phyloP scores from a whole-genome alignment of 2,797 vertebrate genomes.

The Malacoraja senta region DNA sequence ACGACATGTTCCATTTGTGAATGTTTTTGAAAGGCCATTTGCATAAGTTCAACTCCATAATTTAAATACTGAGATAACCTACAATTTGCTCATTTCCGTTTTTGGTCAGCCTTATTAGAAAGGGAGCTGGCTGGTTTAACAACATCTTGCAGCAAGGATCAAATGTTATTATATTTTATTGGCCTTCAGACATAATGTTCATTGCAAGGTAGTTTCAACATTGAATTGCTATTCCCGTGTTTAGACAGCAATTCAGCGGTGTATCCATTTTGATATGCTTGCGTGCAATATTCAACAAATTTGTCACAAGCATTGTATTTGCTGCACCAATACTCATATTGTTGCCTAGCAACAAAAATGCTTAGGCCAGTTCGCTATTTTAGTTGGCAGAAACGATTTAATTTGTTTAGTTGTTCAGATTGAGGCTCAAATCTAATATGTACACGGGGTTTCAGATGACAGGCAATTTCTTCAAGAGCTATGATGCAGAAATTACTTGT shows the following conservation, averaged over 20 bases:
- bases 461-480: not conserved
- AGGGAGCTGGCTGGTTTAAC: not conserved
- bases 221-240: not conserved
- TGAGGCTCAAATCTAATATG: not conserved
- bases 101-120: not conserved
- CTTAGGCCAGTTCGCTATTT: not conserved
- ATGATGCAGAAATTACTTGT: not conserved
- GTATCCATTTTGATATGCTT: not conserved
- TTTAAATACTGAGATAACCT: not conserved
- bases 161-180: not conserved
- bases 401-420: constrained; percentile 14
- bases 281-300: not conserved
- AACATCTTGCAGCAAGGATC: not conserved
- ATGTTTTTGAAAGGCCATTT: not conserved
- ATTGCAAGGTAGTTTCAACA: not conserved
- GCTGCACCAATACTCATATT: not conserved
- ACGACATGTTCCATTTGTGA: not conserved
- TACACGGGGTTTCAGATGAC: not conserved
- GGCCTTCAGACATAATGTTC: not conserved
- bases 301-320: not conserved
- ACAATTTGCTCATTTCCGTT: not conserved
- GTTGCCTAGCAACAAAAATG: constrained; percentile 11
- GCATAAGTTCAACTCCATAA: not conserved
- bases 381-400: not conserved
- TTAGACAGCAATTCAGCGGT: not conserved